Evolutionary conservation across 1,140 invertebrate species (phyloP), one percentile per base, ranked within the genome.

Genomic region (Amyelois transitella): DNA sequence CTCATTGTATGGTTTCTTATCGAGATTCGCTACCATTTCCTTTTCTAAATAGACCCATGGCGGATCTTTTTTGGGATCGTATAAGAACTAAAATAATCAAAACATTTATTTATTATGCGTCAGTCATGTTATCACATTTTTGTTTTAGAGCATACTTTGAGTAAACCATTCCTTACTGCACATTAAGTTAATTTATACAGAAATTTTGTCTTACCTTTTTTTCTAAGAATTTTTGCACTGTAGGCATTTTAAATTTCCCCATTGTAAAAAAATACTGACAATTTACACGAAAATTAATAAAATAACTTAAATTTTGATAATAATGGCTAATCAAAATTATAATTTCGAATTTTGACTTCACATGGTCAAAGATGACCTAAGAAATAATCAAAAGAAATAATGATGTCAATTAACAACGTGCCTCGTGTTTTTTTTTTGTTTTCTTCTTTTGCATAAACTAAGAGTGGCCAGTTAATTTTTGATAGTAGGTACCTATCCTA

Each of bases 1-100:
- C 60, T 76, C 71, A 22, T 63, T 63, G 53, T 63, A 63, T 22
- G 52, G 58, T 47, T 60, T 60, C 38, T 51, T 54, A 2, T 43
- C 22, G 7, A 22, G 3, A 25, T 60, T 60, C 19, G 10, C 18
- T 32, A 22, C n/a, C 58, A 60, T 60, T 51, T 60, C 58, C 21
- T 21, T 38, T 43, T 60, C 58, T 25, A 60, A 47, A 51, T 51
- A 55, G 38, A 60, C 18, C 58, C 58, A 60, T 51, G 51, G 32
- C n/a, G 58, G 58, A 14, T 54, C 52, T 10, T 49, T 47, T 14
- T 52, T 51, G 14, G 17, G 7, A 18, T 50, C 51, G 17, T 28
- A 47, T 8, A 47, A 22, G 6, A 32, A 45, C 56, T 58, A 43
- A 21, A 53, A 44, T 5, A 28, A 28, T 3, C 7, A 28, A 28